Evolutionary conservation across 2,113 vertebrate genomes (phyloP).

Genomic region (Hyla sarda): DNA sequence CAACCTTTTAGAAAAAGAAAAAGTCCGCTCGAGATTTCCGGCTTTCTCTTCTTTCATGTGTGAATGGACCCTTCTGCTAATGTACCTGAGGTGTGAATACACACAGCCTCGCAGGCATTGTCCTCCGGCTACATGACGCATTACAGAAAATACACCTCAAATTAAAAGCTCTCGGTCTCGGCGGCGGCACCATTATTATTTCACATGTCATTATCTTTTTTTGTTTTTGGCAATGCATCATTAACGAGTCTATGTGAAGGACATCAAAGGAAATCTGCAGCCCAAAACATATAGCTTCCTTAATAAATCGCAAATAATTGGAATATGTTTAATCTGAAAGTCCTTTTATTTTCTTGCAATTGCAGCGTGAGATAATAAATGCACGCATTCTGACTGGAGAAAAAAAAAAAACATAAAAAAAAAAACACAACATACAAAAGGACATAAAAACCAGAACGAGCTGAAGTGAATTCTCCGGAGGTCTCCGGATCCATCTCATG

Average conservation of each 20-base stretch:
- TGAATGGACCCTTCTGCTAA: slow-evolving; percentile 39
- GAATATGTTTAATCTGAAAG: slow-evolving; percentile 48
- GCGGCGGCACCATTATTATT: slow-evolving; percentile 57
- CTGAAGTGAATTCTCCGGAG: slow-evolving; percentile 25
- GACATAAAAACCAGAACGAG: slow-evolving; percentile 11
- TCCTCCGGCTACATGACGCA: slow-evolving; percentile 13
- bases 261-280: slow-evolving; percentile 59
- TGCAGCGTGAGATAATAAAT: slow-evolving; percentile 27
- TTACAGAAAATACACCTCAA: slow-evolving; percentile 37
- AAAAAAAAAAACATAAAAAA: slow-evolving; percentile 13
- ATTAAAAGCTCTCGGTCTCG: slow-evolving; percentile 51
- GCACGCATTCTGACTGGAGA: neutral
- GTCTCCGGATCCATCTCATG: neutral
- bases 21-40: neutral
- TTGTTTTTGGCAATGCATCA: slow-evolving; percentile 59
- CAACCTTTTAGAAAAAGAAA: neutral
- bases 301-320: slow-evolving; percentile 59
- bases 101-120: slow-evolving; percentile 2
- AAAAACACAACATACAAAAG: slow-evolving; percentile 2
- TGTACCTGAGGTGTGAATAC: slow-evolving; percentile 51
- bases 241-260: slow-evolving; percentile 60
- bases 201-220: slow-evolving; percentile 56
- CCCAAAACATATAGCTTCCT: slow-evolving; percentile 58
- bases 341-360: slow-evolving; percentile 30
- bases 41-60: slow-evolving; percentile 10